Percentiles rank a stretch among this genome's conserved stretches.
Evolutionary conservation across 2,113 vertebrate genomes (phyloP).

Genomic region (Nyctibius bracteatus): DNA sequence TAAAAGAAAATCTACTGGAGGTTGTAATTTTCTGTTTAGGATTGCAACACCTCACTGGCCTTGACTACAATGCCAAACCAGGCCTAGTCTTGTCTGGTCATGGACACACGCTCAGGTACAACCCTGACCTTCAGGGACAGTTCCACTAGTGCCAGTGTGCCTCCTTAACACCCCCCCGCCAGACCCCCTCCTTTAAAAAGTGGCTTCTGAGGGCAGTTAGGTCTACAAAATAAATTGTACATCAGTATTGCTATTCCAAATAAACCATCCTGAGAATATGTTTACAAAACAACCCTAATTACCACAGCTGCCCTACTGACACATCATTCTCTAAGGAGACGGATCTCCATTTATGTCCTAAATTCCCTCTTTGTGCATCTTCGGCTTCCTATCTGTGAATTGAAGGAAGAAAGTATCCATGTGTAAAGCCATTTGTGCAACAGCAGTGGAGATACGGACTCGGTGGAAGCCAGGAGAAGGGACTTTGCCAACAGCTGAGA

Average conservation of each 20-base stretch:
- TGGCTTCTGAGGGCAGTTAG: neutral
- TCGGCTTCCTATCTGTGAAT: neutral
- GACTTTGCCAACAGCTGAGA: neutral
- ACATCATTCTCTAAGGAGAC: neutral
- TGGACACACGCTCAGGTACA: neutral
- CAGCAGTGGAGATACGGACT: neutral
- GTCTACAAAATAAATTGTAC: neutral
- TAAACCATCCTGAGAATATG: neutral
- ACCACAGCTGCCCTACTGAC: neutral
- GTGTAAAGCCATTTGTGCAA: neutral
- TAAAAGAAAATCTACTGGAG: neutral
- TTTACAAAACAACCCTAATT: neutral
- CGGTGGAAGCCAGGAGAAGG: neutral
- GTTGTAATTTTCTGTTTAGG: neutral
- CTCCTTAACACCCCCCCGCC: neutral
- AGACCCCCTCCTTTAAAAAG: neutral
- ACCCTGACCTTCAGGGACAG: neutral
- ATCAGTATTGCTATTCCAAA: neutral
- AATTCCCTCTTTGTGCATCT: neutral
- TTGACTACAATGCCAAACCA: neutral
- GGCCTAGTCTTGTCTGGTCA: neutral
- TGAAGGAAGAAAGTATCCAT: rapidly evolving
- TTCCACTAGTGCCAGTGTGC: neutral
- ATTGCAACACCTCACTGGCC: neutral
- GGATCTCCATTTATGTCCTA: neutral